Base-by-base conservation (phyloP, 2,113 vertebrate species). In the Columba livia region DNA sequence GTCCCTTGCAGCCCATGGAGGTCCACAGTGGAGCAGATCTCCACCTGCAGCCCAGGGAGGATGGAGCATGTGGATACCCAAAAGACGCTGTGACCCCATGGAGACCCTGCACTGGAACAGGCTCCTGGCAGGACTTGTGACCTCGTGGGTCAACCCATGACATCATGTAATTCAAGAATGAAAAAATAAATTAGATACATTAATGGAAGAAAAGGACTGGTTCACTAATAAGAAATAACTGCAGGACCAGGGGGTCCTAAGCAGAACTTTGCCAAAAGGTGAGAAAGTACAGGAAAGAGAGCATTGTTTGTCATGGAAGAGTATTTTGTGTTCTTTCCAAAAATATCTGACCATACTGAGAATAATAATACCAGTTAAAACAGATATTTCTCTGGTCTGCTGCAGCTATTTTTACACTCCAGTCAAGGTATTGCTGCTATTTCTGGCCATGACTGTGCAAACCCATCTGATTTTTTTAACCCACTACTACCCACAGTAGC, bases 101-200 rank as follows among this genome's bases (percentile, higher is more conserved):
- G 48, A 24, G 48, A 53, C 25, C 15, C 38, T 25, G 12, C 0
- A 2, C 4, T 20, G 44, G 26, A 60, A 14, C 2, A 70, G 11
- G 19, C 10, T 56, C 1, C 20, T 40, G 40, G 3, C 34, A 72
- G 36, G 53, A 31, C 11, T 4, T 34, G 29, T 54, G 12, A 16
- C 12, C 8, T 1, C 5, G 3, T 7, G 7, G 6, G 10, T 21
- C 42, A 65, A 36, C 15, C 1, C 18, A 40, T 4, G 9, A 28
- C 2, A 69, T 5, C 2, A n/a, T 11, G 4, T 29, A 23, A 47
- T 48, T 56, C 38, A 61, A 29, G 6, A 48, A 38, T 7, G 14
- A 23, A 77, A 85, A 74, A 85, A 47, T 29, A 61, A 65, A 29
- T 40, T 18, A 15, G 6, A 7, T 10, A 28, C 47, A 73, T 6